These are phyloP conservation scores for Tetraodon nigroviridis DNA, from an alignment of 2,113 vertebrate species.

Conservation along the genomic window DNA sequence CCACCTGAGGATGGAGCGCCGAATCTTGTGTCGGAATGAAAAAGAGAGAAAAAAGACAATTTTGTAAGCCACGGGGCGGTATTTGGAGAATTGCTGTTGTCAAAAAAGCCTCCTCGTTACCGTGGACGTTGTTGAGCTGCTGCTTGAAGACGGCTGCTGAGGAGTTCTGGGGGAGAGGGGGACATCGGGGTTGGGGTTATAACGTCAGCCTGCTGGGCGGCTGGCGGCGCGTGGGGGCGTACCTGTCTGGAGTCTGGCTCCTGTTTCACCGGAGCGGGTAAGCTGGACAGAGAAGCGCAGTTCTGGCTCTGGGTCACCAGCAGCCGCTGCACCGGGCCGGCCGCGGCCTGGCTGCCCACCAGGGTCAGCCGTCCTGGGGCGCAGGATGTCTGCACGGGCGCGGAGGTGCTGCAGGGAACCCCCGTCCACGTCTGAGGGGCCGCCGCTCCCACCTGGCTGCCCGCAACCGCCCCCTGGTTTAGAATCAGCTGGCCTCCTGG, in stretches of 20 bases:
- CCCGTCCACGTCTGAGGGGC: slow-evolving; percentile 56
- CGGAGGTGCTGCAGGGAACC: slow-evolving; percentile 53
- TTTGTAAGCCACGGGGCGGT: background rate
- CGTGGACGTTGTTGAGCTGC: slow-evolving; percentile 78
- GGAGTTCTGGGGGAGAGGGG: slow-evolving; percentile 57
- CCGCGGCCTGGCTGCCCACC: slow-evolving; percentile 73
- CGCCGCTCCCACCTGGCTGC: slow-evolving; percentile 70
- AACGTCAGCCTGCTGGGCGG: background rate
- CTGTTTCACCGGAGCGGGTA: slow-evolving; percentile 43
- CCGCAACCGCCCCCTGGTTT: slow-evolving; percentile 77
- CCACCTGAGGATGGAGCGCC: slow-evolving; percentile 61
- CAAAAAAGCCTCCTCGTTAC: slow-evolving; percentile 53
- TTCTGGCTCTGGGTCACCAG: slow-evolving; percentile 84
- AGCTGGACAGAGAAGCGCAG: slow-evolving; percentile 62
- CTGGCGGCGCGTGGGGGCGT: background rate
- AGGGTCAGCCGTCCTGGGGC: slow-evolving; percentile 77
- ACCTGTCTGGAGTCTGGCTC: slow-evolving; percentile 65
- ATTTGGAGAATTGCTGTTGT: background rate
- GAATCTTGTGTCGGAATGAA: slow-evolving; percentile 61
- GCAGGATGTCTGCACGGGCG: slow-evolving; percentile 71
- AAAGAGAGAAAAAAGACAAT: slow-evolving; percentile 14
- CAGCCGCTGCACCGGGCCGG: slow-evolving; percentile 81
- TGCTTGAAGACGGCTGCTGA: slow-evolving; percentile 73
- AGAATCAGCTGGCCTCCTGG: slow-evolving; percentile 86
- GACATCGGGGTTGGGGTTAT: background rate